Percentiles rank a stretch among this genome's conserved stretches.
phyloP scores from a whole-genome alignment of 2,797 vertebrate genomes.

The Corythornis leucogaster region DNA sequence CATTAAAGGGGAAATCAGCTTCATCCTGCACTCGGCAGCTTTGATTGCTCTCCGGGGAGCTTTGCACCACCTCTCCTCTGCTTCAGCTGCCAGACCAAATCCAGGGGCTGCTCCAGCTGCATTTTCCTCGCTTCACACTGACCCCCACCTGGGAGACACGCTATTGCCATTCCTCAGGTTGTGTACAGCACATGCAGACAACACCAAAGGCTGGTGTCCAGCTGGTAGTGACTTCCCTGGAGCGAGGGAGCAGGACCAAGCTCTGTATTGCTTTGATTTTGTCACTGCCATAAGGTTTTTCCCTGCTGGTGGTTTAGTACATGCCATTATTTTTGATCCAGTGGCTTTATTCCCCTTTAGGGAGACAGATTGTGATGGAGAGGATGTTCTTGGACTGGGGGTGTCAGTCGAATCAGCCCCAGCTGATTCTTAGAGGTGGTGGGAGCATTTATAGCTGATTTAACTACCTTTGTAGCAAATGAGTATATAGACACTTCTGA shows the following conservation, averaged over 20 bases:
- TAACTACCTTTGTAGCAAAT: not conserved
- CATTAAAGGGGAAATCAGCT: not conserved
- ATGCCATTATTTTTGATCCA: not conserved
- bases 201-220: not conserved
- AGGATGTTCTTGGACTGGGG: not conserved
- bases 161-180: fast-evolving
- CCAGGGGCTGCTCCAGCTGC: no score
- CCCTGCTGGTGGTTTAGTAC: not conserved
- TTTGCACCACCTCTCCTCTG: not conserved
- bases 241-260: not conserved
- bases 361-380: not conserved
- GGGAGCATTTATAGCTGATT: not conserved
- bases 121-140: not conserved
- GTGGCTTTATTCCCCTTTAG: not conserved
- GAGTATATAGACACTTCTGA: not conserved
- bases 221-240: not conserved
- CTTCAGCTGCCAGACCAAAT: not conserved
- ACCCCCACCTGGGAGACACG: not conserved
- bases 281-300: not conserved
- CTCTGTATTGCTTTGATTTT: not conserved
- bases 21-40: not conserved
- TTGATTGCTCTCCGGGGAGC: not conserved
- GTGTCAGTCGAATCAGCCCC: not conserved
- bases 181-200: fast-evolving
- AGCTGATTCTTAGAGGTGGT: no score